A percentile compares a stretch with the other conserved stretches of the same genome.
These are phyloP conservation scores for Antennarius maculatus DNA, from an alignment of 2,797 vertebrate species.

Conservation along the genomic window DNA sequence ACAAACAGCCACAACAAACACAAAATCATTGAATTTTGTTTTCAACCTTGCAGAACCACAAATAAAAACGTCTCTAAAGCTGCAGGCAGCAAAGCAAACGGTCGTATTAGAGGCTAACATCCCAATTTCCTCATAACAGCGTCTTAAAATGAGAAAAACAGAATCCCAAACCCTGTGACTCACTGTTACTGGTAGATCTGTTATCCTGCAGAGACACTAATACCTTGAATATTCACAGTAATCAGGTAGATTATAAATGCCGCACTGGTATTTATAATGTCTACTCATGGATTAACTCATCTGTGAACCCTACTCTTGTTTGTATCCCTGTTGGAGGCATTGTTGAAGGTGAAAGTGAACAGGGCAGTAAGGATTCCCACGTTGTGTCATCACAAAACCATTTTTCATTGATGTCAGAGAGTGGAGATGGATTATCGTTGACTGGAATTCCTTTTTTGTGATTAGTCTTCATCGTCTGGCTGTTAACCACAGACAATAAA, in stretches of 20 bases:
- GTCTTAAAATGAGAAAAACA: constrained; percentile 37
- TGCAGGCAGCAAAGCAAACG: constrained; percentile 10
- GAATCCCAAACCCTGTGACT: constrained; percentile 28
- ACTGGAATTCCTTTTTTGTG: constrained; percentile 18
- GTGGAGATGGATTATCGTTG: constrained; percentile 1
- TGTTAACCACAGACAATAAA: constrained; percentile 2
- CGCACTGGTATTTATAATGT: neutral
- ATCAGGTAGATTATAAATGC: neutral
- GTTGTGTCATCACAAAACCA: constrained; percentile 15
- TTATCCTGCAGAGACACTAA: constrained; percentile 9
- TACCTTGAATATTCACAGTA: neutral
- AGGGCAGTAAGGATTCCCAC: constrained; percentile 6
- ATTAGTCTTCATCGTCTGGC: constrained; percentile 7
- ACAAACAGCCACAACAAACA: constrained; percentile 1
- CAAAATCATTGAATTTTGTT: constrained; percentile 3
- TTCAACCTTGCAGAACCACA: neutral
- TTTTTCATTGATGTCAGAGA: constrained; percentile 16
- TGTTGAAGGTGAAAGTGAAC: neutral
- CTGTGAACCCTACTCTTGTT: neutral
- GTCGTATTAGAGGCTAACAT: constrained; percentile 6
- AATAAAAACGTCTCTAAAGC: constrained; percentile 2
- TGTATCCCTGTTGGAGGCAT: neutral
- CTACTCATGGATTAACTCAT: neutral
- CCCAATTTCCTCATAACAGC: constrained; percentile 14
- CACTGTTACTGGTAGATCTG: constrained; percentile 14